Evolutionary conservation across 2,797 vertebrate species (phyloP).

Genomic region (Odontamblyopus lacepedii): DNA sequence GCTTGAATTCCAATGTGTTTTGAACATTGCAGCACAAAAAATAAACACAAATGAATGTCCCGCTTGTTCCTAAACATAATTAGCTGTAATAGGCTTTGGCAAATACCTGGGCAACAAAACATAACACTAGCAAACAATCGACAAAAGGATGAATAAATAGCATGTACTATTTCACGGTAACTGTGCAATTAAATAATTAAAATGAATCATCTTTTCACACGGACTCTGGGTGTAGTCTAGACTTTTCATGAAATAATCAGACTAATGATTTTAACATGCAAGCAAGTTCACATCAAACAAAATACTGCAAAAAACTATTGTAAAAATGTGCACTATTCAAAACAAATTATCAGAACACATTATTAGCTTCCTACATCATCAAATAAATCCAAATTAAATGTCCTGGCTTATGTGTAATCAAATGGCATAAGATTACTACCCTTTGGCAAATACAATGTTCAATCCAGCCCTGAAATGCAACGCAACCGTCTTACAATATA

Average conservation of each 20-base stretch:
- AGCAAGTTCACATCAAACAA: neutral
- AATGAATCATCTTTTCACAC: neutral
- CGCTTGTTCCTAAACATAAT: neutral
- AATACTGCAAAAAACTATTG: neutral
- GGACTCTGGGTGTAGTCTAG: neutral
- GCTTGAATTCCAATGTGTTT: neutral
- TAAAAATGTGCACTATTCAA: neutral
- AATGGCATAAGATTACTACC: neutral
- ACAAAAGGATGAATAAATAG: too few species aligned
- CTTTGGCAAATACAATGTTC: neutral
- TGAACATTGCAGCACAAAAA: neutral
- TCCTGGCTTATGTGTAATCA: neutral
- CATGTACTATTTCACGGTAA: too few species aligned
- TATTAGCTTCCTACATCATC: neutral
- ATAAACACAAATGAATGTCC: neutral
- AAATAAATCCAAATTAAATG: neutral
- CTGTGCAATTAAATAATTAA: neutral
- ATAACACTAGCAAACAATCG: too few species aligned
- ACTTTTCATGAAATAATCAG: neutral
- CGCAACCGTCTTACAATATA: neutral
- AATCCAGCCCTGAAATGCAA: conserved; percentile 11
- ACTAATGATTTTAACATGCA: neutral
- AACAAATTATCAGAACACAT: neutral
- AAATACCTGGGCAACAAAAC: too few species aligned
- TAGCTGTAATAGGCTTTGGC: too few species aligned